Percentiles rank a stretch among this genome's conserved stretches.
These are phyloP conservation scores for Protomyctophum bolini DNA, from an alignment of 2,113 vertebrate species.

Conservation along the genomic window DNA sequence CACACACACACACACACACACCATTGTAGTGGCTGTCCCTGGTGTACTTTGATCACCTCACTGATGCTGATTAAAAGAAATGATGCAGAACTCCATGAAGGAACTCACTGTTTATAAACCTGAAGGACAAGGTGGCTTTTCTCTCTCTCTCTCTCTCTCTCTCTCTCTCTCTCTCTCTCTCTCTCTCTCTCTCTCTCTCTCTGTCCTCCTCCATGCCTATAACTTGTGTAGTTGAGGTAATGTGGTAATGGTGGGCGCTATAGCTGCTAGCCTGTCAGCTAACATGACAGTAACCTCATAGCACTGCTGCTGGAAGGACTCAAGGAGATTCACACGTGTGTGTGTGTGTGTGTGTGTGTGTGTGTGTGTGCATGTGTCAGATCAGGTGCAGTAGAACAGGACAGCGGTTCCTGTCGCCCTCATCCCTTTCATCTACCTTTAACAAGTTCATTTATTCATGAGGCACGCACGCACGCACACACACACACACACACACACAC, in stretches of 20 bases:
- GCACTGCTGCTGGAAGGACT: no score
- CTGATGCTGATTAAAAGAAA: slow-evolving; percentile 73
- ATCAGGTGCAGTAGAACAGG: slow-evolving; percentile 70
- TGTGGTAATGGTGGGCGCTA: slow-evolving; percentile 2
- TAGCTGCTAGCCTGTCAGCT: slow-evolving; percentile 1
- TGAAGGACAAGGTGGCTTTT: slow-evolving; percentile 40
- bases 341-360: slow-evolving; percentile 40
- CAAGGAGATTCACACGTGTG: neutral
- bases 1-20: slow-evolving; percentile 18
- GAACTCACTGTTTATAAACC: slow-evolving; percentile 55
- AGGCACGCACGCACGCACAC: neutral
- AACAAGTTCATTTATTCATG: slow-evolving; percentile 77
- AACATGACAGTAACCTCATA: neutral
- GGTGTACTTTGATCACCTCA: slow-evolving; percentile 69
- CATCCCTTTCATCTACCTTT: slow-evolving; percentile 69
- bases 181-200: neutral
- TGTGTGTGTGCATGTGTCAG: slow-evolving; percentile 48
- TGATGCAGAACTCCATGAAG: slow-evolving; percentile 61
- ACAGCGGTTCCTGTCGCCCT: slow-evolving; percentile 69
- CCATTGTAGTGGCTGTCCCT: slow-evolving; percentile 60
- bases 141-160: neutral
- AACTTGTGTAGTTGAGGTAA: neutral
- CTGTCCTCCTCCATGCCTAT: slow-evolving; percentile 13
- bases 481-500: slow-evolving; percentile 23
- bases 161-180: neutral